A percentile compares a stretch with the other conserved stretches of the same genome.
Evolutionary conservation across 2,888 invertebrate genomes (phyloP).

Genomic region (Ochropleura leucogaster): DNA sequence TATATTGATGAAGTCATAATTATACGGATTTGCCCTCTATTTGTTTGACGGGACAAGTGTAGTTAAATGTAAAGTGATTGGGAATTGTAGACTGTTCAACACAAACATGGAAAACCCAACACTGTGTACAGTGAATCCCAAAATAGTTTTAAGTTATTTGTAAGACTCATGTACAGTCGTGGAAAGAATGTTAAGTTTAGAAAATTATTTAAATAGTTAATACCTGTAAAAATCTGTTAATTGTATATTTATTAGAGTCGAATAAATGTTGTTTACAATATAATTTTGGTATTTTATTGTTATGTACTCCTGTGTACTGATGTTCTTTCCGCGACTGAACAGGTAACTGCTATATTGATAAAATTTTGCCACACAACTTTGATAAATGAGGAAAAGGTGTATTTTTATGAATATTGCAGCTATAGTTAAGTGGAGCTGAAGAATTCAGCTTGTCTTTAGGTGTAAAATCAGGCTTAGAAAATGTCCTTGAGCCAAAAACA

Average conservation of each 20-base stretch:
- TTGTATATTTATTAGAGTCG: conserved; percentile 67
- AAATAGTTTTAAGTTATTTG: conserved; percentile 54
- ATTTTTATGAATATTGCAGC: conserved; percentile 55
- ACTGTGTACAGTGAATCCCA: conserved; percentile 53
- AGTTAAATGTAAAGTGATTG: conserved; percentile 44
- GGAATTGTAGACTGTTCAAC: conserved; percentile 24
- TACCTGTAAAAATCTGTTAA: conserved; percentile 67
- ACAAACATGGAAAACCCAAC: conserved; percentile 46
- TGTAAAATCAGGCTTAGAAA: conserved; percentile 18
- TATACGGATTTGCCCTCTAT: conserved; percentile 61
- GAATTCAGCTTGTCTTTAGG: conserved; percentile 23
- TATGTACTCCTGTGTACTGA: conserved; percentile 44
- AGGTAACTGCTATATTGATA: conserved; percentile 57
- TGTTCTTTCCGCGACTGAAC: conserved; percentile 67
- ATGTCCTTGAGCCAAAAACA: conserved; percentile 21
- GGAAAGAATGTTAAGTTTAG: conserved; percentile 66
- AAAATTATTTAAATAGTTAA: conserved; percentile 67
- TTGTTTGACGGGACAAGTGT: conserved; percentile 56
- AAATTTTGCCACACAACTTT: conserved; percentile 25
- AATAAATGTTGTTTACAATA: conserved; percentile 66
- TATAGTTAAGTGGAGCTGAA: conserved; percentile 35
- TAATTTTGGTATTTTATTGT: conserved; percentile 61
- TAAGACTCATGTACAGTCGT: conserved; percentile 66
- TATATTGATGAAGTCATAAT: conserved; percentile 39
- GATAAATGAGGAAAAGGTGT: conserved; percentile 5